Percentiles rank a stretch among this genome's conserved stretches.
These are phyloP conservation scores for Edolisoma coerulescens DNA, from an alignment of 2,113 vertebrate species.

Conservation along the genomic window DNA sequence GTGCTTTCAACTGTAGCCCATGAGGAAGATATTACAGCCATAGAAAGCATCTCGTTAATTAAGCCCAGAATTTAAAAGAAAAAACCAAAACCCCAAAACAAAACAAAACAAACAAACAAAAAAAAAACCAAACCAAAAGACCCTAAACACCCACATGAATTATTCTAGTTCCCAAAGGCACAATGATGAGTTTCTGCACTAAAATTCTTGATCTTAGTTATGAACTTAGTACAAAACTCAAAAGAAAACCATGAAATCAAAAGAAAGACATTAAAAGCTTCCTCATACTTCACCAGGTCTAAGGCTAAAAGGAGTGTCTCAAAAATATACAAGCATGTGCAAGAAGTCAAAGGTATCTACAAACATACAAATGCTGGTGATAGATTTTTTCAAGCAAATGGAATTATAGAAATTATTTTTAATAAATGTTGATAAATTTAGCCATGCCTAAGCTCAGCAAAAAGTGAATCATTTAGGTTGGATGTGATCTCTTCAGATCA, in stretches of 20 bases:
- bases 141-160: background rate
- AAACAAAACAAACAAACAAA: background rate
- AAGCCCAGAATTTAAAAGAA: background rate
- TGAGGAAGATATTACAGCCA: background rate
- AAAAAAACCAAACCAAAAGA: background rate
- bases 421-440: background rate
- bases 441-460: background rate
- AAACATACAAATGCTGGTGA: background rate
- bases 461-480: background rate
- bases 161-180: background rate
- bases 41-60: background rate
- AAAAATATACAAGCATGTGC: background rate
- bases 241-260: background rate
- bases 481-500: background rate
- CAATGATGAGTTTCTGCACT: background rate
- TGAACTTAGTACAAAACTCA: background rate
- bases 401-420: background rate
- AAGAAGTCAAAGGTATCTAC: background rate
- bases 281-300: background rate
- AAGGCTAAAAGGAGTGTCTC: background rate
- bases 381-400: background rate
- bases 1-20: background rate
- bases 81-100: rapidly evolving
- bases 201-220: background rate
- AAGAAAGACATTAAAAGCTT: background rate